Evolutionary conservation across 2,113 vertebrate species (phyloP).

Genomic region (Seriola aureovittata): DNA sequence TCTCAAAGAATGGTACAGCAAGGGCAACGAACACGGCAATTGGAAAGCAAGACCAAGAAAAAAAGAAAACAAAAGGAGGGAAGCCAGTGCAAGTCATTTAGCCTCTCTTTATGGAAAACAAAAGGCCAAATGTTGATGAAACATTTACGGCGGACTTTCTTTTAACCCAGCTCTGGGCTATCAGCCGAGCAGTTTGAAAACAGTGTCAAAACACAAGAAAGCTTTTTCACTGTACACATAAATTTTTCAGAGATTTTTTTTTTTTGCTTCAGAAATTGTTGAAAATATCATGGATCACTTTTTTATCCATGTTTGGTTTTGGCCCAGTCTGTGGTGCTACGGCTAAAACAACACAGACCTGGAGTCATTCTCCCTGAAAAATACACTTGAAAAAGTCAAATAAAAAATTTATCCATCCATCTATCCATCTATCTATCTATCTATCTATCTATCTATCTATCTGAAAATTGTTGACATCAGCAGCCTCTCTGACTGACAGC

Average conservation of each 20-base stretch:
- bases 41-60: slow-evolving; percentile 22
- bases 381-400: too few species aligned
- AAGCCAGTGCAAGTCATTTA: slow-evolving; percentile 18
- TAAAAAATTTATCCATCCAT: slow-evolving; percentile 16
- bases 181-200: slow-evolving; percentile 19
- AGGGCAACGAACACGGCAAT: slow-evolving; percentile 44
- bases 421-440: slow-evolving; percentile 7
- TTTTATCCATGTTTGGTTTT: not conserved
- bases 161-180: slow-evolving; percentile 46
- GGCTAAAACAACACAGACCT: not conserved
- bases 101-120: slow-evolving; percentile 54
- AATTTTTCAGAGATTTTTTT: not conserved
- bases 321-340: not conserved
- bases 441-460: slow-evolving; percentile 19
- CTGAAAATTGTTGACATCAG: slow-evolving; percentile 49
- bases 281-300: slow-evolving; percentile 8
- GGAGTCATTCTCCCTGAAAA: not conserved
- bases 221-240: slow-evolving; percentile 23
- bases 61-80: not conserved
- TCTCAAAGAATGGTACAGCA: slow-evolving; percentile 53
- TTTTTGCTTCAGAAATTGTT: slow-evolving; percentile 9
- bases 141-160: slow-evolving; percentile 63
- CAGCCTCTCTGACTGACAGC: slow-evolving; percentile 32
- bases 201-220: slow-evolving; percentile 42
- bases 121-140: slow-evolving; percentile 68